Percentiles rank a stretch among this genome's conserved stretches.
phyloP scores from a whole-genome alignment of 2,888 invertebrate species.

The Callyntrura guangdongensis region DNA sequence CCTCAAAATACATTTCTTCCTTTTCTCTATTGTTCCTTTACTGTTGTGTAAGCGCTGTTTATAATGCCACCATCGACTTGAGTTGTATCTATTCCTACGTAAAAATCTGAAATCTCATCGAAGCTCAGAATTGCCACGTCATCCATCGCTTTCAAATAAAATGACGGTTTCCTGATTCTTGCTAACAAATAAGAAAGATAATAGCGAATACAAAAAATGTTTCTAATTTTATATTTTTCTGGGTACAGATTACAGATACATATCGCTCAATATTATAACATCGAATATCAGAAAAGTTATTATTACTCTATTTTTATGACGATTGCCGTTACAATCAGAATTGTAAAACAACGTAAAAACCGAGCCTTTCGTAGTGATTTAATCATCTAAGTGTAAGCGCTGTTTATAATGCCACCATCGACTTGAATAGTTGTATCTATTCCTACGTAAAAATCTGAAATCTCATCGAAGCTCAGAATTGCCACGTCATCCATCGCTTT shows the following conservation, averaged over 20 bases:
- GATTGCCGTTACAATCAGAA: no score
- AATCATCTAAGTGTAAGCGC: background rate
- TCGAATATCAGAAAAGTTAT: no score
- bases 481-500: constrained; percentile 69
- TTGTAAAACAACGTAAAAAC: no score
- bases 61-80: background rate
- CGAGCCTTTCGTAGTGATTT: no score
- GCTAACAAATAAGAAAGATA: no score
- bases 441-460: constrained; percentile 41
- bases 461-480: constrained; percentile 47
- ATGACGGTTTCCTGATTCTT: no score
- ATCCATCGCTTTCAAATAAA: constrained; percentile 65
- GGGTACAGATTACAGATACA: no score
- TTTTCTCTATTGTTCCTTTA: constrained; percentile 61
- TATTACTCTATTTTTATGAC: no score
- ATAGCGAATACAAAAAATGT: no score
- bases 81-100: background rate
- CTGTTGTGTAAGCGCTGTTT: background rate
- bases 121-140: constrained; percentile 65
- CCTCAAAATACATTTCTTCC: background rate
- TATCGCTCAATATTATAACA: no score
- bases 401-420: background rate
- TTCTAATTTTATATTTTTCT: no score
- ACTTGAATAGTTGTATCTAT: background rate
- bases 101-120: constrained; percentile 50